These are phyloP conservation scores for Synodontis membranacea DNA, from an alignment of 2,113 vertebrate genomes.

Conservation along the genomic window DNA sequence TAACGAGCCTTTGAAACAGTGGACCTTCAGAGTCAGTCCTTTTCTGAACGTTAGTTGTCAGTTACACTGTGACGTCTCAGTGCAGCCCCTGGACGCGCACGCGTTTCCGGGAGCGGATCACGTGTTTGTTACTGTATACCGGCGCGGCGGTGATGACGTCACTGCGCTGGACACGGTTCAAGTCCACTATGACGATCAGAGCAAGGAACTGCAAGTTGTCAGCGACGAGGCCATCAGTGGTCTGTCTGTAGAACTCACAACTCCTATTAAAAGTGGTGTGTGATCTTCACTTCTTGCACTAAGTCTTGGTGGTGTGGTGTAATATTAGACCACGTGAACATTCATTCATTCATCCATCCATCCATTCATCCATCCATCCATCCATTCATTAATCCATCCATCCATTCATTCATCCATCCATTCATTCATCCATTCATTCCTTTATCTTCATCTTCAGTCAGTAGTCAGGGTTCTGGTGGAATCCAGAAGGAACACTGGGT, in stretches of 20 bases:
- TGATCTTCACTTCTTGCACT: neutral
- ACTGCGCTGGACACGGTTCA: conserved; percentile 62
- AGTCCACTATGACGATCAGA: conserved; percentile 76
- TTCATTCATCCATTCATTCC: no score
- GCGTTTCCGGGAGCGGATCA: conserved; percentile 74
- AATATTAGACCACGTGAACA: no score
- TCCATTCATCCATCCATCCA: no score
- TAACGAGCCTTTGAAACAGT: conserved; percentile 65
- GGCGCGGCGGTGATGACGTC: conserved; percentile 53
- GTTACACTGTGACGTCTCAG: conserved; percentile 78
- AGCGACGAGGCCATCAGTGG: conserved; percentile 63
- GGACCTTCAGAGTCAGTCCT: conserved; percentile 78
- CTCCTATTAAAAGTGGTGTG: conserved; percentile 83
- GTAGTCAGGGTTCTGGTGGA: neutral
- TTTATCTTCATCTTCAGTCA: neutral
- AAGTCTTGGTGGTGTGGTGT: neutral
- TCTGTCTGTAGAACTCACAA: conserved; percentile 76
- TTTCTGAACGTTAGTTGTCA: conserved; percentile 76
- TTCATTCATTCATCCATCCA: no score
- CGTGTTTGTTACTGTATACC: conserved; percentile 72
- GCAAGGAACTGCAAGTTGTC: conserved; percentile 72
- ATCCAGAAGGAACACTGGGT: neutral
- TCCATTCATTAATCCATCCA: no score
- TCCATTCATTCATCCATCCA: no score
- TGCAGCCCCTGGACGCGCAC: conserved; percentile 80